Conservation (phyloP, 2,797 vertebrate species). For the Gallirallus australis region DNA sequence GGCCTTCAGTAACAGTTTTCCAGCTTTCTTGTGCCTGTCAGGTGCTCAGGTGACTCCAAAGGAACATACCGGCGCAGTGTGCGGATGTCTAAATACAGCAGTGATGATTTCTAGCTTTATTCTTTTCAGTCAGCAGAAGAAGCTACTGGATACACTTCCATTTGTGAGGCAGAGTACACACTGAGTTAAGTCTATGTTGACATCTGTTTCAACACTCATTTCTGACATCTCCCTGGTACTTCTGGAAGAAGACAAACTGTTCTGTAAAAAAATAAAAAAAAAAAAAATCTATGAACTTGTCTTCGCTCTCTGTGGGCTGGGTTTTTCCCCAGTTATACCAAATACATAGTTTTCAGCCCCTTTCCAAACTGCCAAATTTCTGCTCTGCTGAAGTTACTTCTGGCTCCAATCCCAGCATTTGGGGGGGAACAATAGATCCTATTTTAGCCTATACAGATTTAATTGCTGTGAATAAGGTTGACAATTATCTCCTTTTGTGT, state of each 20-base stretch:
- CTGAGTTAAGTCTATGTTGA: not conserved
- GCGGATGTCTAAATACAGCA: conserved; percentile 11
- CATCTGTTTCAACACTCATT: not conserved
- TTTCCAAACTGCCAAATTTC: not conserved
- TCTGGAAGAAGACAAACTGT: not conserved
- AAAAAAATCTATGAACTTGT: not conserved
- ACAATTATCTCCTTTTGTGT: conserved; percentile 66
- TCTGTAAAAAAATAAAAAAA: not conserved
- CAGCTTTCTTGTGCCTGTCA: not conserved
- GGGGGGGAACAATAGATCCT: conserved; percentile 63
- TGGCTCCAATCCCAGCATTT: conserved; percentile 59
- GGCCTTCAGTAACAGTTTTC: not conserved
- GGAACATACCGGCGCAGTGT: not conserved
- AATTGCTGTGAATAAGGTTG: conserved; percentile 69
- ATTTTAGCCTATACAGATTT: conserved; percentile 71
- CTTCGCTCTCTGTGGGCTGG: not conserved
- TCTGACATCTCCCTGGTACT: not conserved
- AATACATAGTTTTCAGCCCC: not conserved
- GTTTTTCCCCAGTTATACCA: not conserved
- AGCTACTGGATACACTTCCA: not conserved
- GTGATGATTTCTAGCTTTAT: not conserved
- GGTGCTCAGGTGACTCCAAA: conserved; percentile 1
- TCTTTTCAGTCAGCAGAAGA: conserved; percentile 26
- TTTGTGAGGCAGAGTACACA: not conserved
- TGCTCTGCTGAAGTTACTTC: conserved; percentile 38